Evolutionary conservation across 2,888 invertebrate genomes (phyloP).

Genomic region (Xestobium rufovillosum): DNA sequence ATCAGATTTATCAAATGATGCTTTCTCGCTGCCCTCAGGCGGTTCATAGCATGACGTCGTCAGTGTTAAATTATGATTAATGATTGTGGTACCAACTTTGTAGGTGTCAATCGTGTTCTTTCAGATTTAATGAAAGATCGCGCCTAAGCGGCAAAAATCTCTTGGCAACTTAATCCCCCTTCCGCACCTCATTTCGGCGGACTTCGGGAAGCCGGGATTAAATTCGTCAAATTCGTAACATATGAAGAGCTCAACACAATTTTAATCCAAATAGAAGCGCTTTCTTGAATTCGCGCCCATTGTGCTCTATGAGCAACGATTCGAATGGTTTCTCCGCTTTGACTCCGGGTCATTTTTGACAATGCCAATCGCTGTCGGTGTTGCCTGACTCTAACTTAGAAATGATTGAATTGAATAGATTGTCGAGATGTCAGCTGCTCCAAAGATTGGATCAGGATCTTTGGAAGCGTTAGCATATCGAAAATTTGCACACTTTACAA

Average conservation of each 20-base stretch:
- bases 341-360: conserved; percentile 25
- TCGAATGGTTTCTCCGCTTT: conserved; percentile 23
- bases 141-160: conserved; percentile 7
- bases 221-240: too few relatives aligned
- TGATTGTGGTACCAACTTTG: conserved; percentile 19
- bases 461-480: too few relatives aligned
- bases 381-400: conserved; percentile 13
- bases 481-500: too few relatives aligned
- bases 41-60: too few relatives aligned
- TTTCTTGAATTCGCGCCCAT: too few relatives aligned
- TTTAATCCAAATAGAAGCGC: conserved; percentile 27
- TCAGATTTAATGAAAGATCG: conserved; percentile 9
- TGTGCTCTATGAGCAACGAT: conserved; percentile 21
- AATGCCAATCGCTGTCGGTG: conserved; percentile 11
- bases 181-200: too few relatives aligned
- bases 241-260: too few relatives aligned
- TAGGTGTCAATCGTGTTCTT: conserved; percentile 15
- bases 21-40: too few relatives aligned
- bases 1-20: too few relatives aligned
- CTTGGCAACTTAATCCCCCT: conserved; percentile 31
- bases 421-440: conserved; percentile 11
- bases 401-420: conserved; percentile 3
- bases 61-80: too few relatives aligned
- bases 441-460: too few relatives aligned
- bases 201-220: too few relatives aligned